These are phyloP conservation scores for Bothrops alternatus DNA, from an alignment of 2,797 vertebrate genomes.

Conservation along the genomic window DNA sequence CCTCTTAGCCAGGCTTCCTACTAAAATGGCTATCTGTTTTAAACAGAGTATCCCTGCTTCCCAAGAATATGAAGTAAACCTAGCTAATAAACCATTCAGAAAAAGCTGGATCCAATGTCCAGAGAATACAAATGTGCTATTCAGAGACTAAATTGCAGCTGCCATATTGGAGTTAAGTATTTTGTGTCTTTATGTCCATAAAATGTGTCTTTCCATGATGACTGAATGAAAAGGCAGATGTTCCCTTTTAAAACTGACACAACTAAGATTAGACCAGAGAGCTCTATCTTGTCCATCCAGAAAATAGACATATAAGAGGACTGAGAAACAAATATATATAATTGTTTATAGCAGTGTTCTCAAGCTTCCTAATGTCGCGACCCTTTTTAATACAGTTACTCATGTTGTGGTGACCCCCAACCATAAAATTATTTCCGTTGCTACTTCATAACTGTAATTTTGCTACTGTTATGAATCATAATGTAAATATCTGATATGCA, in stretches of 20 bases:
- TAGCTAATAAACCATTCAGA: background rate
- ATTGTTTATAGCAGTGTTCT: background rate
- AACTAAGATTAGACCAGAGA: background rate
- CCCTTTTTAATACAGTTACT: too few species aligned
- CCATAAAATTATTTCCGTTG: too few species aligned
- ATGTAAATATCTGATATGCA: too few species aligned
- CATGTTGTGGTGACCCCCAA: too few species aligned
- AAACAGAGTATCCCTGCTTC: background rate
- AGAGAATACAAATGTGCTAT: background rate
- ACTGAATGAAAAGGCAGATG: background rate
- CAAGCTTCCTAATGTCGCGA: too few species aligned
- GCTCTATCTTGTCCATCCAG: background rate
- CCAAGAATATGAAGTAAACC: background rate
- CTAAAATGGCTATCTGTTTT: background rate
- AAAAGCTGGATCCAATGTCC: background rate
- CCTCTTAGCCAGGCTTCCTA: background rate
- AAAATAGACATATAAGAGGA: background rate
- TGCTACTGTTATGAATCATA: too few species aligned
- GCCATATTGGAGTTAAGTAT: background rate
- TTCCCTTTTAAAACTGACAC: background rate
- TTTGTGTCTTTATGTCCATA: background rate
- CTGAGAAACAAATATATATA: background rate
- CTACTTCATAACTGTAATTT: too few species aligned
- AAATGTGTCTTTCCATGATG: background rate
- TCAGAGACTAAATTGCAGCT: background rate